A percentile compares a stretch with the other conserved stretches of the same genome.
Conservation (phyloP, 2,888 invertebrate genomes). For the Sinopyrophorus schimmeli region DNA sequence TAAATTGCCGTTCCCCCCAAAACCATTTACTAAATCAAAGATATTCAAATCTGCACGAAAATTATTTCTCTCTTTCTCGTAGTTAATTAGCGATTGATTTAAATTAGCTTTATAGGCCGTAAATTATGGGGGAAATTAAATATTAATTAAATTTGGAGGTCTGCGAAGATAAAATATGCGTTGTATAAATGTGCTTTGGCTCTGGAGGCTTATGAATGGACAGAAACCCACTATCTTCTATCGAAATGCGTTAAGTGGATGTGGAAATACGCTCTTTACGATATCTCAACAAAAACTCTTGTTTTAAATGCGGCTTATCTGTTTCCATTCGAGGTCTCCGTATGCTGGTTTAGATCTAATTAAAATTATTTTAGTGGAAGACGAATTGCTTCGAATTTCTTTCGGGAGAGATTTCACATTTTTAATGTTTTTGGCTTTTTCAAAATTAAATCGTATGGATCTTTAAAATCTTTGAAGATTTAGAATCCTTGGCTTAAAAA, state of each 20-base stretch:
- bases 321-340: conserved; percentile 9
- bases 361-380: too few species aligned
- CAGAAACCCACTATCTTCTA: conserved; percentile 26
- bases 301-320: conserved; percentile 14
- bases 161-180: background rate
- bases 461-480: too few species aligned
- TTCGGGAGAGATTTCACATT: too few species aligned
- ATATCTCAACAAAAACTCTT: conserved; percentile 24
- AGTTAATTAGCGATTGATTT: too few species aligned
- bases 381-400: too few species aligned
- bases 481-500: too few species aligned
- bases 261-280: conserved; percentile 34
- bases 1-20: conserved; percentile 6
- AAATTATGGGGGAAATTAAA: too few species aligned
- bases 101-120: too few species aligned
- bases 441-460: too few species aligned
- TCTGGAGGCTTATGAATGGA: conserved; percentile 31
- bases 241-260: conserved; percentile 29
- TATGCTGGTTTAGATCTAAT: too few species aligned
- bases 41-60: background rate
- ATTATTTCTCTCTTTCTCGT: too few species aligned
- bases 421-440: too few species aligned
- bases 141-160: background rate
- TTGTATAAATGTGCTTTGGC: background rate
- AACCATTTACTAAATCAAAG: background rate